Evolutionary conservation across 1,140 invertebrate genomes (phyloP).

Genomic region (Theocolax elegans): DNA sequence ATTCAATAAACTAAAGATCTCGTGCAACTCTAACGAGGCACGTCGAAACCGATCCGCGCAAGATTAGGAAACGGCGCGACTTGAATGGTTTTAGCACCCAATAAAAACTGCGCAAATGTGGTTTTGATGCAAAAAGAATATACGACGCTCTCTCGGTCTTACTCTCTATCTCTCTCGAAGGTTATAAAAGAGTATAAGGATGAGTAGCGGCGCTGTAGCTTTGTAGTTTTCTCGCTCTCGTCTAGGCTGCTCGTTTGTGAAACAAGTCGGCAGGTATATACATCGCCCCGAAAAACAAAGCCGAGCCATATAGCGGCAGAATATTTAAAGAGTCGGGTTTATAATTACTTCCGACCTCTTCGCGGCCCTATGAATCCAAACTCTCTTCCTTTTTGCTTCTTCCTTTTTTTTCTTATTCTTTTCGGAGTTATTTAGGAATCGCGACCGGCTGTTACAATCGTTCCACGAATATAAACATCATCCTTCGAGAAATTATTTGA

Average conservation of each 20-base stretch:
- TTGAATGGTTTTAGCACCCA: slow-evolving; percentile 57
- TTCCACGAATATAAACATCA: slow-evolving; percentile 45
- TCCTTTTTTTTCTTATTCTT: slow-evolving; percentile 9
- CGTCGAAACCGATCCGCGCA: slow-evolving; percentile 7
- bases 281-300: slow-evolving; percentile 53
- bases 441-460: not conserved
- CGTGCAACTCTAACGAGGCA: slow-evolving; percentile 40
- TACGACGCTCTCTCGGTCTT: not conserved
- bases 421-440: slow-evolving; percentile 23
- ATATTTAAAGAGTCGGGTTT: slow-evolving; percentile 56
- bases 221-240: slow-evolving; percentile 52
- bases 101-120: slow-evolving; percentile 56
- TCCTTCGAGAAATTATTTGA: slow-evolving; percentile 36
- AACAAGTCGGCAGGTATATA: slow-evolving; percentile 63
- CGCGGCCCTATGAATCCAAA: slow-evolving; percentile 28
- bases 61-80: slow-evolving; percentile 31
- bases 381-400: not conserved
- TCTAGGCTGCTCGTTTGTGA: slow-evolving; percentile 60
- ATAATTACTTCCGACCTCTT: slow-evolving; percentile 63
- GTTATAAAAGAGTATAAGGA: slow-evolving; percentile 32
- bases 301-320: slow-evolving; percentile 32
- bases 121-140: slow-evolving; percentile 56
- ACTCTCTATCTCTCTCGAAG: slow-evolving; percentile 31
- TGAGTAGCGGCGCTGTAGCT: slow-evolving; percentile 49
- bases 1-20: slow-evolving; percentile 43